phyloP scores from a whole-genome alignment of 64 coral and sea anemone species.

The Porites lutea region DNA sequence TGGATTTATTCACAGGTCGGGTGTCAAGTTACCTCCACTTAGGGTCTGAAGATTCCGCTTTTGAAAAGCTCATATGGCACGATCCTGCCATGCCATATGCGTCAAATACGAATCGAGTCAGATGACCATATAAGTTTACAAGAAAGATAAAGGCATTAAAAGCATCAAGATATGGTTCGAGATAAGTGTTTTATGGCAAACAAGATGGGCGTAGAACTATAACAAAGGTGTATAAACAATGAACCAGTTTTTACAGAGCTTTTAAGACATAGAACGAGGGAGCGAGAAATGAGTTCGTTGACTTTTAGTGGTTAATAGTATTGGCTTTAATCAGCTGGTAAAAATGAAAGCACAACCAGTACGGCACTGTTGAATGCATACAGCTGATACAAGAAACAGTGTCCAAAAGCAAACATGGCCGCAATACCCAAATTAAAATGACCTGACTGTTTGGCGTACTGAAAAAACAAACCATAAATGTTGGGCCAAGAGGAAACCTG shows the following conservation, averaged over 20 bases:
- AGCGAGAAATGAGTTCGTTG: neutral
- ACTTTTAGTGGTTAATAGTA: conserved; percentile 13
- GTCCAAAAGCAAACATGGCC: conserved; percentile 34
- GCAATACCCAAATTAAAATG: conserved; percentile 55
- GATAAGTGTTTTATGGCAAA: conserved; percentile 27
- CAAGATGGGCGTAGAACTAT: neutral
- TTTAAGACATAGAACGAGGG: too few species aligned
- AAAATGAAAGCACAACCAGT: conserved; percentile 10
- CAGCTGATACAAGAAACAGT: conserved; percentile 44
- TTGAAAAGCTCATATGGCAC: conserved; percentile 26
- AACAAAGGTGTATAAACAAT: neutral
- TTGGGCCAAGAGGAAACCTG: neutral
- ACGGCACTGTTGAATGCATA: conserved; percentile 1
- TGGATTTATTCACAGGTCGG: neutral
- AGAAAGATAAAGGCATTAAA: conserved; percentile 33
- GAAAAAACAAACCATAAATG: conserved; percentile 39
- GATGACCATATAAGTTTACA: neutral
- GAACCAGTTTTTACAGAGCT: conserved; percentile 8
- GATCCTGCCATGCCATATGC: conserved; percentile 18
- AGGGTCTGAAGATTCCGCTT: conserved; percentile 20
- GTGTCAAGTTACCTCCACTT: conserved; percentile 38
- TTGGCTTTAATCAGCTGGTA: conserved; percentile 33
- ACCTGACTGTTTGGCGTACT: conserved; percentile 28
- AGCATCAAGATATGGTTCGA: conserved; percentile 2
- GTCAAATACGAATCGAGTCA: neutral